phyloP scores from a whole-genome alignment of 2,888 invertebrate species.

The Heliconius erato region DNA sequence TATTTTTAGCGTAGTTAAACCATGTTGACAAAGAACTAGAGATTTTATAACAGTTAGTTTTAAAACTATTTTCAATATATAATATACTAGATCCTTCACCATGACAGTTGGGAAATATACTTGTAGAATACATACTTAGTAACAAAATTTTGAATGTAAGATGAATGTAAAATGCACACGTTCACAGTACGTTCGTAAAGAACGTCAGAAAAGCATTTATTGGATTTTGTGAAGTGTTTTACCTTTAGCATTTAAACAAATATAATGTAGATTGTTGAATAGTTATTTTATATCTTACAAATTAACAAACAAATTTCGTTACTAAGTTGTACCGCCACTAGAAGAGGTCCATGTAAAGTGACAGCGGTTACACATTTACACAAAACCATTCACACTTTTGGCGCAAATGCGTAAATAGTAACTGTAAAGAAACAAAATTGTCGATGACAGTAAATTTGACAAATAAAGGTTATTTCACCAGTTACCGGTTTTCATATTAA shows the following conservation, averaged over 20 bases:
- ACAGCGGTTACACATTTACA: conserved; percentile 38
- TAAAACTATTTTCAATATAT: neutral
- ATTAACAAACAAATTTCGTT: conserved; percentile 6
- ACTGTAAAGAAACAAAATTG: conserved; percentile 25
- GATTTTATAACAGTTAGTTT: neutral
- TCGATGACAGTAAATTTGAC: conserved; percentile 10
- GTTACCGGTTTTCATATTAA: neutral
- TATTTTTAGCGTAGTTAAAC: neutral
- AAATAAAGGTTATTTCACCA: conserved; percentile 13
- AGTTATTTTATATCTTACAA: neutral
- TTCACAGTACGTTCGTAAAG: neutral
- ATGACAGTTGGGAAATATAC: conserved; percentile 2
- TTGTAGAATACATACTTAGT: conserved; percentile 30
- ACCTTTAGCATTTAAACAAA: neutral
- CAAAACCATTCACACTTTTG: conserved; percentile 41
- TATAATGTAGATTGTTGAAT: neutral
- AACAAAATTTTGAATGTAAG: conserved; percentile 12
- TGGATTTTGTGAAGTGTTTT: neutral
- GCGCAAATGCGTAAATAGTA: conserved; percentile 43
- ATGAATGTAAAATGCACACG: neutral
- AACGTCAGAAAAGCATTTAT: neutral
- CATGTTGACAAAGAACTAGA: neutral
- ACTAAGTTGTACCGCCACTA: conserved; percentile 12
- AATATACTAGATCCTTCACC: conserved; percentile 11
- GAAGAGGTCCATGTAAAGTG: conserved; percentile 32